Conservation (phyloP, 2,113 vertebrate species). For the Tachycineta bicolor region DNA sequence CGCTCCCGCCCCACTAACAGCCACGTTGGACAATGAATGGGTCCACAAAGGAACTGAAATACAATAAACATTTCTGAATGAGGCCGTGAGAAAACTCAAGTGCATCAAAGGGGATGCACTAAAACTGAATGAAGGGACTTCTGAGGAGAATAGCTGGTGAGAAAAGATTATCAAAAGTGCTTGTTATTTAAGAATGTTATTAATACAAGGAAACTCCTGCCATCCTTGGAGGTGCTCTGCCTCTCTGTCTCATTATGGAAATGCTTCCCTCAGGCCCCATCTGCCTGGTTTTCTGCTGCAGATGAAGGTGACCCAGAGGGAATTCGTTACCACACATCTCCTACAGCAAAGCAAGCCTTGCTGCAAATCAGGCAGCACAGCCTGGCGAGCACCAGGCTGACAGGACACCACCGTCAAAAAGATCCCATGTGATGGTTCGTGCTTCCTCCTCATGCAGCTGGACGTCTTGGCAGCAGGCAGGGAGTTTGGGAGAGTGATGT, state of each 20-base stretch:
- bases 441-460: conserved; percentile 12
- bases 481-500: neutral
- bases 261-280: conserved; percentile 38
- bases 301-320: conserved; percentile 45
- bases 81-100: neutral
- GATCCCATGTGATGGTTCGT: neutral
- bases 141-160: neutral
- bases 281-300: conserved; percentile 29
- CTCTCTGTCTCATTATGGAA: neutral
- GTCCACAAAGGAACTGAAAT: neutral
- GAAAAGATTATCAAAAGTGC: neutral
- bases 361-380: neutral
- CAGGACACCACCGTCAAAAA: neutral
- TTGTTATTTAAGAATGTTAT: neutral
- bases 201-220: neutral
- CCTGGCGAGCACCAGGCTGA: neutral
- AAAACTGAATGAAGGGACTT: neutral
- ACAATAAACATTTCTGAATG: conserved; percentile 5
- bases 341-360: neutral
- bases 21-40: neutral
- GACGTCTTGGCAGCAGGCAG: neutral
- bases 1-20: neutral
- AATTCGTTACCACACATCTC: neutral
- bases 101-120: neutral
- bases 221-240: neutral